Base-by-base conservation (phyloP, 2,113 vertebrate genomes). In the Ceyx margarethae region DNA sequence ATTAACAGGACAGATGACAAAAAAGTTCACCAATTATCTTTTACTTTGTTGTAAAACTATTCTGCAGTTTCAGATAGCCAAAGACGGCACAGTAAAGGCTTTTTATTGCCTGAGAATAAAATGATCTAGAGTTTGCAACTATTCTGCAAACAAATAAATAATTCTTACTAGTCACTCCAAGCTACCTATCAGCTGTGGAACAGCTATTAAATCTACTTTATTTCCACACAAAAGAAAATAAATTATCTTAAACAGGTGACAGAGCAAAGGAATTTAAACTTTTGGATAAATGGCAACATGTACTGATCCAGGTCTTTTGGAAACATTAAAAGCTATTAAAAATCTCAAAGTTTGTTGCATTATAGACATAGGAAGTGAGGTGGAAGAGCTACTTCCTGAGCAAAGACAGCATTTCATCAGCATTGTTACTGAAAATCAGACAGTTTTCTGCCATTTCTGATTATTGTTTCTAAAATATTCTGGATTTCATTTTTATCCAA, bases 401-500 rank as follows among this genome's bases (percentile, higher is more conserved):
- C 54, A 35, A 65, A 74, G 50, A 37, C 12, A 66, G 1, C 31
- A 11, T 87, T 76, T 91, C 35, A 79, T 16, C 11, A 62, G 14
- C 1, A 9, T 26, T 77, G 22, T 42, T 28, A 28, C 23, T n/a
- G 35, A 71, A 77, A 90, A 75, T 67, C 12, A 48, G 31, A 28
- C 7, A 6, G 5, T 20, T 69, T 80, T 14, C 31, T 58, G 15
- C 5, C 14, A 3, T 72, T 93, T 79, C 50, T 90, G n/a, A 28
- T 68, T 33, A 29, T n/a, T 18, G 4, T 60, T 72, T 77, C 53
- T 54, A 33, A 71, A 71, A 54, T 50, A 51, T 15, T 83, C 37
- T 33, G 11, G 15, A 0, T 11, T 53, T 26, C 3, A 1, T 2
- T 20, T 51, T 77, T 53, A 26, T 3, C 15, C 16, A 22, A 2